Conservation (phyloP, 2,888 invertebrate genomes). For the Cantharis nigra region DNA sequence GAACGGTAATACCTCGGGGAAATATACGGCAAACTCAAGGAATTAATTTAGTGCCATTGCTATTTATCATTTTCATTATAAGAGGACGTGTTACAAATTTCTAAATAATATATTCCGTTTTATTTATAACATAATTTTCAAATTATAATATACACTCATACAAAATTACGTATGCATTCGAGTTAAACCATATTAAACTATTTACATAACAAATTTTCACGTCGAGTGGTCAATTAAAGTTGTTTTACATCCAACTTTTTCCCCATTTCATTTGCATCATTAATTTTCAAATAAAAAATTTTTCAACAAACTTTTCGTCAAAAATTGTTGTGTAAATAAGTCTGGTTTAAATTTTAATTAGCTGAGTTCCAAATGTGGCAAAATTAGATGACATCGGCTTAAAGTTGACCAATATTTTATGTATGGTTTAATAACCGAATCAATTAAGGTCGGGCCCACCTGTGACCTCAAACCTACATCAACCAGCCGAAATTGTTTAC, state of each 20-base stretch:
- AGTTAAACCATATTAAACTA: not conserved
- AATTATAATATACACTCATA: not conserved
- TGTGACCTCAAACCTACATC: not conserved
- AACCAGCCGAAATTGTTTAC: not conserved
- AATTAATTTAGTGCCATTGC: conserved; percentile 4
- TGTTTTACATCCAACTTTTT: not conserved
- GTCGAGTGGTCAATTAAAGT: not conserved
- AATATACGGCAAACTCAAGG: conserved; percentile 2
- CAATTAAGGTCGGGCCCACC: not conserved
- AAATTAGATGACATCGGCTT: not conserved
- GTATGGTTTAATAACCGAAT: not conserved
- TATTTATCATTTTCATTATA: conserved; percentile 3
- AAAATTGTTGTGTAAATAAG: not conserved
- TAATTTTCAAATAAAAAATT: not conserved
- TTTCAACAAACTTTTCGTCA: not conserved
- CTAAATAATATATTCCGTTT: not conserved
- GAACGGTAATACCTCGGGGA: conserved; percentile 2
- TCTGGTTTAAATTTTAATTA: not conserved
- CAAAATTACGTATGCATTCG: not conserved
- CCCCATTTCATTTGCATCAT: not conserved
- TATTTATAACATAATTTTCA: not conserved
- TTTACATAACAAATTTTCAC: not conserved
- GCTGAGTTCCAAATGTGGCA: not conserved
- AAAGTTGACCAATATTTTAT: not conserved
- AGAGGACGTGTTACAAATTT: conserved; percentile 2